Percentiles rank a stretch among this genome's conserved stretches.
Conservation (phyloP, 2,113 vertebrate genomes). For the Pachycephala philippinensis region DNA sequence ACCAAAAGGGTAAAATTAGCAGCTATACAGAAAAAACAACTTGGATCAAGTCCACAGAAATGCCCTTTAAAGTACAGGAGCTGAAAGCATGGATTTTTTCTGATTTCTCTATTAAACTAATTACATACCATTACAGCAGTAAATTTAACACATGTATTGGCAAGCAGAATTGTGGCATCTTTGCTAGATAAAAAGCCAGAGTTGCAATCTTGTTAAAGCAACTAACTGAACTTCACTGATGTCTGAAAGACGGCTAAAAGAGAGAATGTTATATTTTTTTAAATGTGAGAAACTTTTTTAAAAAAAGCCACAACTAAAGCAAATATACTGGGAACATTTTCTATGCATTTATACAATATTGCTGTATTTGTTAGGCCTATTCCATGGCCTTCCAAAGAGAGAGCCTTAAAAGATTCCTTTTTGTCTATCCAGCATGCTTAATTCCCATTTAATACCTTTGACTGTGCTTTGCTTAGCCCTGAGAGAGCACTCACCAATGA, state of each 20-base stretch:
- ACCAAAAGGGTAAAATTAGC: neutral
- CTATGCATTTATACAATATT: neutral
- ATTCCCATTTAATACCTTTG: neutral
- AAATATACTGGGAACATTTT: neutral
- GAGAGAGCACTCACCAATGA: constrained; percentile 81
- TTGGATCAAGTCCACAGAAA: neutral
- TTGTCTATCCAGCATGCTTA: neutral
- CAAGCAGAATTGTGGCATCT: neutral
- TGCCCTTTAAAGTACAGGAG: neutral
- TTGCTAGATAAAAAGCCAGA: neutral
- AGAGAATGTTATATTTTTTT: neutral
- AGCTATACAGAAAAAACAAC: neutral
- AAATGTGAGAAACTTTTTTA: neutral
- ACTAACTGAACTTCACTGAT: neutral
- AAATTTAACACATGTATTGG: neutral
- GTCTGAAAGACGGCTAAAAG: neutral
- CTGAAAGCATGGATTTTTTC: neutral
- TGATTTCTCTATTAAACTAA: neutral
- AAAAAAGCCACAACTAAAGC: neutral
- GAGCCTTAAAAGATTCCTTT: neutral
- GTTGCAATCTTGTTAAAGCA: neutral
- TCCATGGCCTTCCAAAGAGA: neutral
- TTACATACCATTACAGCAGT: neutral
- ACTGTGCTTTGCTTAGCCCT: neutral
- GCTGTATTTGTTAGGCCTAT: neutral